Base-by-base conservation (phyloP, 2,113 vertebrate genomes). In the Donacobius atricapilla region DNA sequence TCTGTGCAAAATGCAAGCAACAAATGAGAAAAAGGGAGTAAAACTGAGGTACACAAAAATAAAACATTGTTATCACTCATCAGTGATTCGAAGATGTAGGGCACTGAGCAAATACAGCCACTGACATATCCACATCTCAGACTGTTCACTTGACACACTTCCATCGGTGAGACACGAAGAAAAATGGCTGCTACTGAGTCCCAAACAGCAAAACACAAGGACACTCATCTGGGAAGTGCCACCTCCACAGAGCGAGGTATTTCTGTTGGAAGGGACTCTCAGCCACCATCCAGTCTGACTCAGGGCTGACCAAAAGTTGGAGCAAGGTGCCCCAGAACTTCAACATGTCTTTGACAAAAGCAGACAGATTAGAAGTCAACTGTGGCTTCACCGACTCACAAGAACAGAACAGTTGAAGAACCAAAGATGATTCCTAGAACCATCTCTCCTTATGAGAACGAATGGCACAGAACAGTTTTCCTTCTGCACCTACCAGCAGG, bases 201-300 rank as follows among this genome's bases (percentile, higher is more conserved):
- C 42, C 5, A 6, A 53, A 7, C 23, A 69, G 48, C 51, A 47
- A 21, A 56, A 22, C 48, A 15, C 0, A 4, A 61, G 56, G 20
- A 47, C 2, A 2, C 56, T 45, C 30, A 9, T 39, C 47, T 16
- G 3, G 45, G 25, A 33, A 40, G 58, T 18, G 70, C 48, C 54
- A 72, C 24, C n/a, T 15, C 45, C 66, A 35, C 4, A 39, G 47
- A 37, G 25, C 0, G 0, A 70, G 31, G 0, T 7, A 2, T 8
- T 79, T 47, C 50, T 8, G 8, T 8, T 30, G 57, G n/a, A 48
- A 66, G 35, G 57, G 22, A 48, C 42, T 37, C 58, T 4, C 51
- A 53, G 6, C 1, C 10, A 44, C 11, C n/a, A 35, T 0, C 31
- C 4, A 8, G 22, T 6, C 28, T 15, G 45, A 1, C 13, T 22